phyloP scores from a whole-genome alignment of 2,888 invertebrate species.

The Phania funesta region DNA sequence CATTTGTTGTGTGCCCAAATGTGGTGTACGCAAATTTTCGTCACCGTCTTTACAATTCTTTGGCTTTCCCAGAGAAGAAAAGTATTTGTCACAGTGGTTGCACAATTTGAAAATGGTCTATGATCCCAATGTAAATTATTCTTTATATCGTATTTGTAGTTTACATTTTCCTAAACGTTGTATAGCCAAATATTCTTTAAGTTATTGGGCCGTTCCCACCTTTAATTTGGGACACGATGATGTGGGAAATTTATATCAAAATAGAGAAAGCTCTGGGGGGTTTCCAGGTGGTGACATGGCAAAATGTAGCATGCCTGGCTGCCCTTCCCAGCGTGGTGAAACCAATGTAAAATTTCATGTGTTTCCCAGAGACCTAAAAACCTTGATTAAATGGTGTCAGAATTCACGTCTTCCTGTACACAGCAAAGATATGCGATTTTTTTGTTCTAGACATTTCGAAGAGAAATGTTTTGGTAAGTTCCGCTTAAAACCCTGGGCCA shows the following conservation, averaged over 20 bases:
- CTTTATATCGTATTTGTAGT: slow-evolving; percentile 75
- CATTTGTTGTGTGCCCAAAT: slow-evolving; percentile 75
- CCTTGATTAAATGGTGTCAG: slow-evolving; percentile 77
- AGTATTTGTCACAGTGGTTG: slow-evolving; percentile 76
- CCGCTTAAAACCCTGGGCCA: slow-evolving; percentile 76
- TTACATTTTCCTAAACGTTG: slow-evolving; percentile 78
- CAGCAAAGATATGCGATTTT: slow-evolving; percentile 75
- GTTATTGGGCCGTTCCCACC: slow-evolving; percentile 78
- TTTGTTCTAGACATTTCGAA: slow-evolving; percentile 76
- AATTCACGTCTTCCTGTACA: slow-evolving; percentile 76
- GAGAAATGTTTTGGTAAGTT: slow-evolving; percentile 77
- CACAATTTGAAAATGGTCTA: slow-evolving; percentile 77
- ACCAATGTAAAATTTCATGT: slow-evolving; percentile 77
- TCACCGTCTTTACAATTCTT: slow-evolving; percentile 77
- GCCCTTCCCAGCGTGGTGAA: slow-evolving; percentile 75
- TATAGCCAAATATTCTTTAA: slow-evolving; percentile 76
- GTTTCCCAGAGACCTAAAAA: slow-evolving; percentile 76
- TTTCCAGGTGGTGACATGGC: slow-evolving; percentile 76
- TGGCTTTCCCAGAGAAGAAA: slow-evolving; percentile 76
- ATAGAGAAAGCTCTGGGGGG: slow-evolving; percentile 76
- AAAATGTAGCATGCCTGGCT: slow-evolving; percentile 77
- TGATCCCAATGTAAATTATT: slow-evolving; percentile 71
- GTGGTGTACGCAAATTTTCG: slow-evolving; percentile 75
- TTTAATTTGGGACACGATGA: slow-evolving; percentile 77
- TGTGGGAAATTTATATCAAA: slow-evolving; percentile 77